Conservation (phyloP, 1,140 invertebrate species). For the Diploscapter pachys region DNA sequence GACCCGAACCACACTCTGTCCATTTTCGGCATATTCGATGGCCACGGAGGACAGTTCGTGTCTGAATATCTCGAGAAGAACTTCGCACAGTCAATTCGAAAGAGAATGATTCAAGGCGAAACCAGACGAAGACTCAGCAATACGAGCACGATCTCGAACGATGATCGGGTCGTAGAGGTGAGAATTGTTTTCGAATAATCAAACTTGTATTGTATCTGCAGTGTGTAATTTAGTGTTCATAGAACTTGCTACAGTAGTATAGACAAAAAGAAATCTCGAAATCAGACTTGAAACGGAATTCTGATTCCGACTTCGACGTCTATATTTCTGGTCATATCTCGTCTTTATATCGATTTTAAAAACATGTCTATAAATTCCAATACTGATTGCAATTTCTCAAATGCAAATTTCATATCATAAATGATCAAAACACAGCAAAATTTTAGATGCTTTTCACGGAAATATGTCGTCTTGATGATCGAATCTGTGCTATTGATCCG, state of each 20-base stretch:
- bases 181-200: too few species aligned
- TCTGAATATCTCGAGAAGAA: conserved; percentile 38
- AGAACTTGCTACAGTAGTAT: too few species aligned
- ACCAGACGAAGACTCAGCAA: conserved; percentile 15
- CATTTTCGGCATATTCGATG: conserved; percentile 87
- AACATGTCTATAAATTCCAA: too few species aligned
- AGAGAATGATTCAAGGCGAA: conserved; percentile 22
- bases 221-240: too few species aligned
- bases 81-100: conserved; percentile 35
- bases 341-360: too few species aligned
- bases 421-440: background rate
- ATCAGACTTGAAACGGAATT: too few species aligned
- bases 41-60: conserved; percentile 73
- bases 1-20: conserved; percentile 72
- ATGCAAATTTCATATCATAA: too few species aligned
- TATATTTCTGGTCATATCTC: too few species aligned
- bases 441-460: conserved; percentile 33
- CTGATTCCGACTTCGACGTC: too few species aligned
- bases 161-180: conserved; percentile 33
- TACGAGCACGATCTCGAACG: background rate
- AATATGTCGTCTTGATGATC: conserved; percentile 30
- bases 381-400: too few species aligned
- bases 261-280: too few species aligned
- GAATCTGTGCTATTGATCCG: conserved; percentile 26
- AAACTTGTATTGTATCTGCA: too few species aligned